Percentiles rank a stretch among this genome's conserved stretches.
Evolutionary conservation across 1,140 invertebrate species (phyloP).

Genomic region (Anoplolepis gracilipes): DNA sequence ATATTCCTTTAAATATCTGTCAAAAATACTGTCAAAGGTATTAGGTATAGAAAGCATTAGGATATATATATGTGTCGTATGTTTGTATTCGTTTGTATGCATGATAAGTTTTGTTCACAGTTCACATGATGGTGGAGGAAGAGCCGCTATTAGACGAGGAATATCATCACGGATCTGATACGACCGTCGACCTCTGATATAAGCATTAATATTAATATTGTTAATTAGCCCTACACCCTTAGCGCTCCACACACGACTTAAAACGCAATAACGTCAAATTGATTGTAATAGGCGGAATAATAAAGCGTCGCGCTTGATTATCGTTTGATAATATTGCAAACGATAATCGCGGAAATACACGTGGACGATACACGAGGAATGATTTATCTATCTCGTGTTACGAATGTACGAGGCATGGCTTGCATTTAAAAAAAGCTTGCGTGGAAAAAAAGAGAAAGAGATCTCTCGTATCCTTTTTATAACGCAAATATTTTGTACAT

Average conservation of each 20-base stretch:
- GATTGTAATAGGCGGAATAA: neutral
- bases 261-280: neutral
- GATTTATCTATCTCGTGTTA: conserved; percentile 7
- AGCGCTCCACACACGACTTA: no score
- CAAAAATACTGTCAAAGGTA: neutral
- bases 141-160: conserved; percentile 82
- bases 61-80: conserved; percentile 29
- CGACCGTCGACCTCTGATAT: conserved; percentile 82
- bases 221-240: conserved; percentile 3
- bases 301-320: neutral
- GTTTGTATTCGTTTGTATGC: conserved; percentile 78
- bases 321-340: neutral
- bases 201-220: conserved; percentile 41
- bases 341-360: neutral
- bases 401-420: neutral
- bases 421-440: neutral
- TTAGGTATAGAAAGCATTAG: conserved; percentile 8
- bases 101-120: conserved; percentile 84
- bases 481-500: conserved; percentile 21
- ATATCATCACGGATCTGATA: conserved; percentile 80
- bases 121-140: conserved; percentile 82
- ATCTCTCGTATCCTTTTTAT: conserved; percentile 26
- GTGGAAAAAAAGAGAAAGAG: no score
- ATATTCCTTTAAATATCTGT: neutral
- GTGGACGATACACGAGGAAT: conserved; percentile 18